Conservation (phyloP, 1,140 invertebrate species). For the Reticulitermes speratus region DNA sequence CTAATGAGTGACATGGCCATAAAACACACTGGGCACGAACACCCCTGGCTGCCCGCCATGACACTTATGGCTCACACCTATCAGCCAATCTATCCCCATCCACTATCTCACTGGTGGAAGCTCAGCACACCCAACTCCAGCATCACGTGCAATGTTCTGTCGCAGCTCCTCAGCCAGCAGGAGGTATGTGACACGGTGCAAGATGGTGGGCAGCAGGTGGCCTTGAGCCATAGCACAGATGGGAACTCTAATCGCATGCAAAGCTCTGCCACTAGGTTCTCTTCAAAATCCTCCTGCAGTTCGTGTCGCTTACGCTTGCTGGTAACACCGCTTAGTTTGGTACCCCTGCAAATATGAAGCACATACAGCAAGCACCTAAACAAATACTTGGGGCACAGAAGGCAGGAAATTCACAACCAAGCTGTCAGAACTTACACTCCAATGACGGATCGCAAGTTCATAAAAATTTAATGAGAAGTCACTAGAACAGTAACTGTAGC, state of each 20-base stretch:
- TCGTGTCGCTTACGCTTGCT: constrained; percentile 51
- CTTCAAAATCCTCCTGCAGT: constrained; percentile 59
- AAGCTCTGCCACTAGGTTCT: constrained; percentile 88
- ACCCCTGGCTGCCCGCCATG: too few relatives aligned
- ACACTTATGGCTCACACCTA: too few relatives aligned
- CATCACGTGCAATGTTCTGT: constrained; percentile 49
- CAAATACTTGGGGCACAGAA: too few relatives aligned
- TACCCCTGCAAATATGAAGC: background rate
- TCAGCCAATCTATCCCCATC: too few relatives aligned
- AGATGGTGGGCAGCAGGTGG: constrained; percentile 82
- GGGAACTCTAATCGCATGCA: constrained; percentile 84
- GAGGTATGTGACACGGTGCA: constrained; percentile 75
- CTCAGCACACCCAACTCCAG: background rate
- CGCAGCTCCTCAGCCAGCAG: constrained; percentile 80
- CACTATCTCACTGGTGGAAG: background rate
- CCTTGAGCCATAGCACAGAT: constrained; percentile 86
- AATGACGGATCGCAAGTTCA: too few relatives aligned
- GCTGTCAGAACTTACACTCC: too few relatives aligned
- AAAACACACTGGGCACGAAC: too few relatives aligned
- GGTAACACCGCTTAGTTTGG: background rate
- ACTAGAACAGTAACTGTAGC: too few relatives aligned
- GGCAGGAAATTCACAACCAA: too few relatives aligned
- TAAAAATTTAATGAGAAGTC: too few relatives aligned
- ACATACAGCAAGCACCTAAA: too few relatives aligned
- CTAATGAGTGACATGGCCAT: too few relatives aligned